phyloP scores from a whole-genome alignment of 2,113 vertebrate genomes.

The Plestiodon gilberti region DNA sequence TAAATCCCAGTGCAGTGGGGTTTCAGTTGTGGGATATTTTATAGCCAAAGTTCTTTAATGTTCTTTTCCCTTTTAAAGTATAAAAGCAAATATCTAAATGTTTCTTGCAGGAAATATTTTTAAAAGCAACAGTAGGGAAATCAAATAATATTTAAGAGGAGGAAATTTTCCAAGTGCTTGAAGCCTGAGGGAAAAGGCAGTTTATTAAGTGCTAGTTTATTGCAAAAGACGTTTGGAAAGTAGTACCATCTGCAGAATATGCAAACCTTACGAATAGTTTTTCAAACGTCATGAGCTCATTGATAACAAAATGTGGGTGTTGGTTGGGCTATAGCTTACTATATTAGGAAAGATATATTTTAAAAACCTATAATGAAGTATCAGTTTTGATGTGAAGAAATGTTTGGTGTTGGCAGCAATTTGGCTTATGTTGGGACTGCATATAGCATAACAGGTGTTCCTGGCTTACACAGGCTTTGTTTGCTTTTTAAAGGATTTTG shows the following conservation, averaged over 20 bases:
- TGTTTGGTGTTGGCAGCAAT: not conserved
- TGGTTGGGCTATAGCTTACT: not conserved
- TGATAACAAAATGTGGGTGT: not conserved
- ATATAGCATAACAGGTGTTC: constrained; percentile 32
- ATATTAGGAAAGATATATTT: constrained; percentile 2
- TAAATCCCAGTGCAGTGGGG: not conserved
- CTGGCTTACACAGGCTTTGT: not conserved
- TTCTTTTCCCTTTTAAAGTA: not conserved
- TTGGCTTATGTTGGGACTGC: constrained; percentile 37
- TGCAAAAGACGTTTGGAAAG: not conserved
- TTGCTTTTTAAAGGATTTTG: not conserved
- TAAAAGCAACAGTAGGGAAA: constrained; percentile 27
- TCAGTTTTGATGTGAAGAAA: not conserved
- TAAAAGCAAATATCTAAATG: constrained; percentile 9
- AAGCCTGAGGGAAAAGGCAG: not conserved
- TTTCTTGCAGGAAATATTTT: not conserved
- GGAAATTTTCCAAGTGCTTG: not conserved
- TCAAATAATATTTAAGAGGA: not conserved
- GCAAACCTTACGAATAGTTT: not conserved
- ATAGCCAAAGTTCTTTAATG: not conserved
- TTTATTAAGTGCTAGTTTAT: constrained; percentile 25
- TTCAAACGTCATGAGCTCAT: not conserved
- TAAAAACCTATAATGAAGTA: not conserved
- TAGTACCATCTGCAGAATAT: constrained; percentile 8
- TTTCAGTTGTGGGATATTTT: not conserved